Evolutionary conservation across 2,113 vertebrate genomes (phyloP).

Genomic region (Herpailurus yagouaroundi): DNA sequence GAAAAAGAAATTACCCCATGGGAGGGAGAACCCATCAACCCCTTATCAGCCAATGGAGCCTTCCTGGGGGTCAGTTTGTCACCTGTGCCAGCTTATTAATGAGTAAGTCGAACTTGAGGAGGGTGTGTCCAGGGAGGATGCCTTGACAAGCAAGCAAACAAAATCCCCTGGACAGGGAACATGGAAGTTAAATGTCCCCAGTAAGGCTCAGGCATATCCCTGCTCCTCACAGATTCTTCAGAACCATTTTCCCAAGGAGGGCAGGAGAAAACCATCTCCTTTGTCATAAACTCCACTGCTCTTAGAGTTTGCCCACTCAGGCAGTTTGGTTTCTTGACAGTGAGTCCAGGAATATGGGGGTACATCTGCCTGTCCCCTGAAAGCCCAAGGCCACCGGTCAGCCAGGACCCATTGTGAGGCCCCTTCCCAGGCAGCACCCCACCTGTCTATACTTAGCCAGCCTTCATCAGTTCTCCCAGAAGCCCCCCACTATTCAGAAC

Average conservation of each 20-base stretch:
- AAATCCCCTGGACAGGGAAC: not conserved
- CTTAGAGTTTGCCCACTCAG: not conserved
- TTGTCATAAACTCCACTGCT: not conserved
- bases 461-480: slow-evolving; percentile 7
- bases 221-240: not conserved
- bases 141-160: not conserved
- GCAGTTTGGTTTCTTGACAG: slow-evolving; percentile 24
- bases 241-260: not conserved
- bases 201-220: not conserved
- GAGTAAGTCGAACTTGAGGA: not conserved
- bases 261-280: not conserved
- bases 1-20: not conserved
- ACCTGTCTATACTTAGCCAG: not conserved
- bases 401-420: not conserved
- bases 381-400: not conserved
- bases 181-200: not conserved
- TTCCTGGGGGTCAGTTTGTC: slow-evolving; percentile 9
- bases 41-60: not conserved
- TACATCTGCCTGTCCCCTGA: not conserved
- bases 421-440: not conserved
- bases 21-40: not conserved
- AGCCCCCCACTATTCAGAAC: not conserved
- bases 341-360: slow-evolving; percentile 14
- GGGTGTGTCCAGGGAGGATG: not conserved
- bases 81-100: not conserved